Conservation (phyloP, 2,888 invertebrate genomes). For the Coremacera marginata region DNA sequence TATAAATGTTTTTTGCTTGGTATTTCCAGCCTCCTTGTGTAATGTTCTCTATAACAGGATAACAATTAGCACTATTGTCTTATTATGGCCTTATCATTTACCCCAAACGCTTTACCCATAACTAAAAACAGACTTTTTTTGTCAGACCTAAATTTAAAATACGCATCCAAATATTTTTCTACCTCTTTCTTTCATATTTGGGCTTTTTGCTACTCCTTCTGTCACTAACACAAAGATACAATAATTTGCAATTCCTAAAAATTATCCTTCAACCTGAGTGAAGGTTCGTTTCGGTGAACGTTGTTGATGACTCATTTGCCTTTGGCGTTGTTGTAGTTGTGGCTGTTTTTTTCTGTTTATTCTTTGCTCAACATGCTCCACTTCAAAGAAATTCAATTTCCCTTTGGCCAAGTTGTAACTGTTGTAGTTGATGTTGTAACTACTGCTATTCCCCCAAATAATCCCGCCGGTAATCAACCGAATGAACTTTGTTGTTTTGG, state of each 20-base stretch:
- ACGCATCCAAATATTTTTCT: not conserved
- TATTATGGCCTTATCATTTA: too few species aligned
- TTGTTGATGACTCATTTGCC: constrained; percentile 41
- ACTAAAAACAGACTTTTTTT: too few species aligned
- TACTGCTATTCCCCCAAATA: not conserved
- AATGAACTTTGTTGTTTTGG: not conserved
- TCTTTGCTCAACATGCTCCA: not conserved
- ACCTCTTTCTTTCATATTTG: not conserved
- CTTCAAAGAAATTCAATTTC: constrained; percentile 16
- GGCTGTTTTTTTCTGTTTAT: not conserved
- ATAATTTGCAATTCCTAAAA: constrained; percentile 11
- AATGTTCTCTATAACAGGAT: too few species aligned
- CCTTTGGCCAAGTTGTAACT: not conserved
- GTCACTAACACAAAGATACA: constrained; percentile 11
- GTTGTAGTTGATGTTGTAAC: constrained; percentile 22
- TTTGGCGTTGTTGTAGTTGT: constrained; percentile 30
- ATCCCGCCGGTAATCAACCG: not conserved
- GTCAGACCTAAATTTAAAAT: too few species aligned
- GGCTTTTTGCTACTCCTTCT: not conserved
- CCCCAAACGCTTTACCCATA: too few species aligned
- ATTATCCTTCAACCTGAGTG: constrained; percentile 7
- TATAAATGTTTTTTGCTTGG: too few species aligned
- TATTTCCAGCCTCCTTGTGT: too few species aligned
- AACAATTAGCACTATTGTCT: too few species aligned
- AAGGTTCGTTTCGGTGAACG: constrained; percentile 19